A percentile compares a stretch with the other conserved stretches of the same genome.
These are phyloP conservation scores for Pangasianodon gigas DNA, from an alignment of 2,113 vertebrate genomes.

Conservation along the genomic window DNA sequence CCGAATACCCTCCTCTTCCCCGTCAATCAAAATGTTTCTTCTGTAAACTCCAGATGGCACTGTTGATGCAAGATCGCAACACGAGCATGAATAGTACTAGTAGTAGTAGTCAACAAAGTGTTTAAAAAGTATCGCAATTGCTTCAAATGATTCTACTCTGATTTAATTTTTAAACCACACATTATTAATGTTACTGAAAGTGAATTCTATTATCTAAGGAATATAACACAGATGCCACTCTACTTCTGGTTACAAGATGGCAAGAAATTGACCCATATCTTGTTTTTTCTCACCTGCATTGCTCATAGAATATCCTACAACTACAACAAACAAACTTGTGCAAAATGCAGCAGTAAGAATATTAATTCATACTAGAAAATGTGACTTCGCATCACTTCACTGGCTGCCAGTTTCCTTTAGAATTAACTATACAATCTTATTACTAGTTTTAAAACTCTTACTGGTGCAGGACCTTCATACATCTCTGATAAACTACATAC, in stretches of 20 bases:
- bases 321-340: not conserved
- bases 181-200: not conserved
- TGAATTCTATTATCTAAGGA: not conserved
- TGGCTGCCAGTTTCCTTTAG: no score
- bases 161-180: not conserved
- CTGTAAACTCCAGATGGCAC: constrained; percentile 53
- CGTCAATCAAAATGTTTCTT: not conserved
- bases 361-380: not conserved
- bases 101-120: not conserved
- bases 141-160: not conserved
- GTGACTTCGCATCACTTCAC: not conserved
- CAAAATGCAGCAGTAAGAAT: not conserved
- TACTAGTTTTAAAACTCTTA: no score
- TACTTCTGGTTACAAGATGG: not conserved
- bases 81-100: not conserved
- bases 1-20: not conserved
- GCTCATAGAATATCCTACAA: not conserved
- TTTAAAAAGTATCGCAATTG: not conserved
- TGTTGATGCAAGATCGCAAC: constrained; percentile 43
- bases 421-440: not conserved
- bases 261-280: not conserved
- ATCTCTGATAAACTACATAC: not conserved
- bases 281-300: not conserved
- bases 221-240: not conserved
- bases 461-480: no score